Evolutionary conservation across 2,888 invertebrate genomes (phyloP).

Genomic region (Polietes domitor): DNA sequence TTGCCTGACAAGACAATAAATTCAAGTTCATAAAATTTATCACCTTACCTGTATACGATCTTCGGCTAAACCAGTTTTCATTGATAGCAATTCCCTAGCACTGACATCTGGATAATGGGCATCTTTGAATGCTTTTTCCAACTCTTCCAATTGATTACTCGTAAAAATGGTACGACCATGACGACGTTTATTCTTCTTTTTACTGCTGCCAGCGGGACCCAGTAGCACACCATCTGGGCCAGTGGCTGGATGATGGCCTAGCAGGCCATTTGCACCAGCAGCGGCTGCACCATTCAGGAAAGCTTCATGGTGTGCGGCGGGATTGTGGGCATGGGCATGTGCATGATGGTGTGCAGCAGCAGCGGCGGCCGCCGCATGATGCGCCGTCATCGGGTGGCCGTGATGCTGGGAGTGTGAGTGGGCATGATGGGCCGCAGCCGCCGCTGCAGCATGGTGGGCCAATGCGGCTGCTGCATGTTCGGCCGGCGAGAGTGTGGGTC

Average conservation of each 20-base stretch:
- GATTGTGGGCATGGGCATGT: conserved; percentile 71
- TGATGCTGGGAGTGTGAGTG: conserved; percentile 74
- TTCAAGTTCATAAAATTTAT: conserved; percentile 50
- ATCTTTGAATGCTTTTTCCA: conserved; percentile 99
- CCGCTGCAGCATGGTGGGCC: conserved; percentile 75
- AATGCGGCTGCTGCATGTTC: conserved; percentile 75
- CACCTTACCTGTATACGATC: conserved; percentile 94
- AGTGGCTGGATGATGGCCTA: conserved; percentile 65
- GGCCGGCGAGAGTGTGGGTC: conserved; percentile 71
- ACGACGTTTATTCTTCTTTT: conserved; percentile 96
- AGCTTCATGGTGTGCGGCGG: conserved; percentile 66
- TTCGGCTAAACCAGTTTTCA: conserved; percentile 95
- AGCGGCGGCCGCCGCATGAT: conserved; percentile 66
- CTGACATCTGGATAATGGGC: conserved; percentile 99
- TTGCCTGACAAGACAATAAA: conserved; percentile 38
- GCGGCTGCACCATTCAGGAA: conserved; percentile 68
- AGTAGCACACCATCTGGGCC: conserved; percentile 72
- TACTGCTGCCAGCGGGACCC: conserved; percentile 78
- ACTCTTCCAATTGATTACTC: conserved; percentile 98
- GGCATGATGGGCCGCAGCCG: conserved; percentile 74
- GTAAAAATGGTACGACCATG: conserved; percentile 99
- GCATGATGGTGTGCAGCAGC: conserved; percentile 69
- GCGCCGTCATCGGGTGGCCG: conserved; percentile 66
- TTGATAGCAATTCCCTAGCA: conserved; percentile 95
- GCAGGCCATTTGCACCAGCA: conserved; percentile 66